These are phyloP conservation scores for Recurvirostra avosetta DNA, from an alignment of 2,113 vertebrate genomes.

Conservation along the genomic window DNA sequence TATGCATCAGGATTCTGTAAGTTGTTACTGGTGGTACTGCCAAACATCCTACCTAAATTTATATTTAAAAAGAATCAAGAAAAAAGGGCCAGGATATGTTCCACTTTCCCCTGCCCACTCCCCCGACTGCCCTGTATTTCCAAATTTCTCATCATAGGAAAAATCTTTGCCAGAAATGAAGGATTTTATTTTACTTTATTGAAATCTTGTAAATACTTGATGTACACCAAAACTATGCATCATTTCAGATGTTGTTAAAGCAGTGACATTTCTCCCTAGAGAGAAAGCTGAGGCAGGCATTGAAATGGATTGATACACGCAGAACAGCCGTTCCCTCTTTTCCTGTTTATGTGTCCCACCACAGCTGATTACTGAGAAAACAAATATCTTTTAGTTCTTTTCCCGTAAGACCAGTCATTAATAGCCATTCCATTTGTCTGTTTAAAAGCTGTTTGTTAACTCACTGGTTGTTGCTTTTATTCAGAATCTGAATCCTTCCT, in stretches of 20 bases:
- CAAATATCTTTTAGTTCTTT: background rate
- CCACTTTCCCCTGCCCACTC: background rate
- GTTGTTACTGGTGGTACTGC: background rate
- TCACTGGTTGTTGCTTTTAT: background rate
- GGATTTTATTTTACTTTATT: background rate
- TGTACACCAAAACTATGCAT: too few relatives aligned
- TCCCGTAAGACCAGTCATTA: background rate
- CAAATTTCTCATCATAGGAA: background rate
- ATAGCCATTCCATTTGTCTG: background rate
- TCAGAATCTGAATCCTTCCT: background rate
- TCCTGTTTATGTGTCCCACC: background rate
- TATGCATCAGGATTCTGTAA: background rate
- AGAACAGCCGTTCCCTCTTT: background rate
- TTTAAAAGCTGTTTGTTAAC: background rate
- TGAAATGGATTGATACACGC: background rate
- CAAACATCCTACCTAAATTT: background rate
- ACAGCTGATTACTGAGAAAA: background rate
- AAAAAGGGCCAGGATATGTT: background rate
- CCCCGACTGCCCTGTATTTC: rapidly evolving
- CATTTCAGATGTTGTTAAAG: background rate
- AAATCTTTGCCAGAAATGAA: background rate
- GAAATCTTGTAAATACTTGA: background rate
- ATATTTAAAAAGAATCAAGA: background rate
- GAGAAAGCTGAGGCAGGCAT: background rate
- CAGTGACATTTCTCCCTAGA: background rate